Base-by-base conservation (phyloP, 1,140 invertebrate species). In the Drosophila pectinifera region DNA sequence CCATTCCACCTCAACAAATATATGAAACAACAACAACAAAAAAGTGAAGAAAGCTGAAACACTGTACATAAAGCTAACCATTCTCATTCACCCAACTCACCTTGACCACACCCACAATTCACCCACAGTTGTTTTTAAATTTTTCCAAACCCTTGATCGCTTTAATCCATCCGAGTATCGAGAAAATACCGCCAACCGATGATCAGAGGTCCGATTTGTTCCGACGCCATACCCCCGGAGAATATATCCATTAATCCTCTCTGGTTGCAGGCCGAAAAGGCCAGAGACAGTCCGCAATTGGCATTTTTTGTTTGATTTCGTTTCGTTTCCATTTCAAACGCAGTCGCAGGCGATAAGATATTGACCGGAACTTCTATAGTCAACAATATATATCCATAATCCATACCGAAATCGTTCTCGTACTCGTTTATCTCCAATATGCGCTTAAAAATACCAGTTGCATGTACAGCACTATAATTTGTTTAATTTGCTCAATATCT, bases 391-490 rank as follows among this genome's bases (percentile, higher is more conserved):
- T 72, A 28, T 41, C n/a, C 53, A 75, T 51, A 51, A 68, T 82
- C 24, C 78, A 75, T 54, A 46, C 45, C 36, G 26, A 69, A 41
- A 54, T 61, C 54, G 56, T 73, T 73, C 39, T 73, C 53, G 67
- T 79, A 78, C 61, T 65, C 55, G 46, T 73, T 73, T 78, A 73
- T 31, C 65, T 73, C 61, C 53, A 64, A 74, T 65, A 74, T 83
- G 58, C 76, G 76, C 82, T 81, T 74, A 34, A 48, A 73, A 77
- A 58, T 67, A 73, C 59, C 81, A 80, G 58, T 76, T 85, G 81
- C 81, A 85, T 85, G 81, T 85, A 84, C 81, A 85, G 81, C 81
- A 84, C 81, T 49, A 76, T 73, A 64, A 76, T 81, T 83, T 83
- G 56, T 69, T 68, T 81, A 31, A 55, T 73, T 80, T 62, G 56